Base-by-base conservation (phyloP, 2,888 invertebrate genomes). In the Sicus ferrugineus region DNA sequence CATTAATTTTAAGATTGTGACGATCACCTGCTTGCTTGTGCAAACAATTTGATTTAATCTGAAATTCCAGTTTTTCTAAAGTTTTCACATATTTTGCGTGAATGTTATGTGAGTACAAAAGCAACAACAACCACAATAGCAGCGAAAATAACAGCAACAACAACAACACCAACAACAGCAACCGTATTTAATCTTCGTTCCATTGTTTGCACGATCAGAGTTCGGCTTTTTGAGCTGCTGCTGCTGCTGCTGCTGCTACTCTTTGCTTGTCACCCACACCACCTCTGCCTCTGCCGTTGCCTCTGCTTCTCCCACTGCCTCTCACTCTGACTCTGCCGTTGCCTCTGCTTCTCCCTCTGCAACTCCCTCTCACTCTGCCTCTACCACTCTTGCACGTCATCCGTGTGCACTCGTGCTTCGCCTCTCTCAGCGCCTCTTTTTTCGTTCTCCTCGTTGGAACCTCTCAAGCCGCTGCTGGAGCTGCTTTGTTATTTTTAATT, bases 401-500 rank as follows among this genome's bases (percentile, higher is more conserved):
- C n/a, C n/a, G n/a, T n/a, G n/a, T 42, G 1, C 34, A 34, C n/a
- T 42, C 42, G n/a, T 42, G 5, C 42, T 4, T 4, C 11, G 42
- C 42, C 42, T n/a, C n/a, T n/a, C n/a, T n/a, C n/a, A n/a, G n/a
- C n/a, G n/a, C n/a, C n/a, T n/a, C n/a, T n/a, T n/a, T n/a, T n/a
- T n/a, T n/a, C n/a, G 11, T 38, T 38, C 7, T 38, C n/a, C 42
- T n/a, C 14, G 16, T 16, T 4, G 42, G n/a, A 42, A n/a, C 42
- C 16, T 4, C 42, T 34, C 11, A 16, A 2, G 26, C 54, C 3
- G 28, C 28, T 46, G 46, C n/a, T 46, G 46, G 4, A n/a, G 68
- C 23, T 64, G 68, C 42, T 65, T 70, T 72, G 67, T 72, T 72
- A 70, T 68, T 72, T 72, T 72, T 72, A 72, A 72, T 72, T 72